These are phyloP conservation scores for Clarias platycephalus DNA, from an alignment of 2,797 vertebrate species.

Conservation along the genomic window DNA sequence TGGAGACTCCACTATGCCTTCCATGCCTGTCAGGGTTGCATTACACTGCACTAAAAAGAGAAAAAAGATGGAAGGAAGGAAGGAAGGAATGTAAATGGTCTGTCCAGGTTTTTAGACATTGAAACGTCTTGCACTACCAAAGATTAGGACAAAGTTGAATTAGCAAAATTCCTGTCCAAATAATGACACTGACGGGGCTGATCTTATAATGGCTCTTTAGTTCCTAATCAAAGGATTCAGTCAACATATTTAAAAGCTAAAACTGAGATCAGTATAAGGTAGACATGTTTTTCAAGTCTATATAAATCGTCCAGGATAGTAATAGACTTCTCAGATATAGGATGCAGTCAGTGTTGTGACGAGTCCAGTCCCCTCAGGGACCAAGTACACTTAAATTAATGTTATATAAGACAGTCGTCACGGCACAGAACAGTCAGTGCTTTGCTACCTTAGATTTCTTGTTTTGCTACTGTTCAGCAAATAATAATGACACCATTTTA, in stretches of 20 bases:
- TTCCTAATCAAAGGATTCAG: background rate
- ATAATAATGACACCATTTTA: conserved; percentile 4
- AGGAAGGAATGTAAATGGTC: background rate
- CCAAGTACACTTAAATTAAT: background rate
- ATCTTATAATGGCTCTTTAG: background rate
- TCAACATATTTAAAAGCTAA: background rate
- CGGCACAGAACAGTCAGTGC: no score
- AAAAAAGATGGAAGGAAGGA: background rate
- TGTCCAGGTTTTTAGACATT: background rate
- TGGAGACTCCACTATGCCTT: conserved; percentile 87
- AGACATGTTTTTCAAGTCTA: background rate
- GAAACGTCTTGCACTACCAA: background rate
- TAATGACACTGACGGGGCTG: background rate
- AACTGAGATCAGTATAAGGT: background rate
- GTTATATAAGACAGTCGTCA: background rate
- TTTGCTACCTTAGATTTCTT: background rate
- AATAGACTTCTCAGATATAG: background rate
- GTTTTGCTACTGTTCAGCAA: background rate
- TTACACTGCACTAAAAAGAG: conserved; percentile 83
- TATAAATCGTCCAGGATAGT: background rate
- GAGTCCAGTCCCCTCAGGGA: background rate
- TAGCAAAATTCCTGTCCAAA: background rate
- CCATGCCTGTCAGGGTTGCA: conserved; percentile 82
- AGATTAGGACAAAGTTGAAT: background rate
- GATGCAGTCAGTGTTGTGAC: background rate